phyloP scores from a whole-genome alignment of 2,797 vertebrate genomes.

The Oreortyx pictus region DNA sequence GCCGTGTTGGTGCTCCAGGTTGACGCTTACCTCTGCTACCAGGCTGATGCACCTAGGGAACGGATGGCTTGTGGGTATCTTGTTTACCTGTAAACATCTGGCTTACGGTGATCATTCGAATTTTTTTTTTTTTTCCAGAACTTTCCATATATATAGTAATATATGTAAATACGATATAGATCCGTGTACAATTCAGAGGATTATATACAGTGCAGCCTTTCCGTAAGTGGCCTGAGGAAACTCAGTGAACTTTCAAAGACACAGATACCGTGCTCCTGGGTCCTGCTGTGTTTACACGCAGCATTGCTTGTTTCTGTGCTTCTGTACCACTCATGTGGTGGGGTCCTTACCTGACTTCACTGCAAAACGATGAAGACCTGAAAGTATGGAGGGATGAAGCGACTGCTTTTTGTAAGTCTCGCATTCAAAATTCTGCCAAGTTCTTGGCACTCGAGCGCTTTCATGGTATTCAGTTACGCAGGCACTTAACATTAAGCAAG shows the following conservation, averaged over 20 bases:
- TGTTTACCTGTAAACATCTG: conserved; percentile 14
- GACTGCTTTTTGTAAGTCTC: not conserved
- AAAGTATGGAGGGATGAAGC: not conserved
- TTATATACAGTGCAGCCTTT: conserved; percentile 53
- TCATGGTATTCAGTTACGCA: not conserved
- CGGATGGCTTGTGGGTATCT: not conserved
- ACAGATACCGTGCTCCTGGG: not conserved
- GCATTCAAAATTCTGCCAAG: not conserved
- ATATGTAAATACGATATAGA: conserved; percentile 68
- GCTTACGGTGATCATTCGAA: conserved; percentile 18
- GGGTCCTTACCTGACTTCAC: not conserved
- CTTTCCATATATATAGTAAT: conserved; percentile 39
- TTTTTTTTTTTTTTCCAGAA: conserved; percentile 33
- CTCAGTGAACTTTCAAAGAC: conserved; percentile 13
- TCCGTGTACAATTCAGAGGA: conserved; percentile 20
- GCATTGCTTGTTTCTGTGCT: conserved; percentile 26
- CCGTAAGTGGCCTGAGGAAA: conserved; percentile 34
- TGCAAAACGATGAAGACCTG: not conserved
- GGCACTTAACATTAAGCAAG: not conserved
- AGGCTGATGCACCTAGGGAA: conserved; percentile 16
- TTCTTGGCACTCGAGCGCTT: not conserved
- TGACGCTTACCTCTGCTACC: not conserved
- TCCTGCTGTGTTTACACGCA: not conserved
- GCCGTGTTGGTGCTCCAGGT: not conserved
- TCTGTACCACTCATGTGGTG: not conserved